phyloP scores from a whole-genome alignment of 2,797 vertebrate species.

The Cirrhinus mrigala region DNA sequence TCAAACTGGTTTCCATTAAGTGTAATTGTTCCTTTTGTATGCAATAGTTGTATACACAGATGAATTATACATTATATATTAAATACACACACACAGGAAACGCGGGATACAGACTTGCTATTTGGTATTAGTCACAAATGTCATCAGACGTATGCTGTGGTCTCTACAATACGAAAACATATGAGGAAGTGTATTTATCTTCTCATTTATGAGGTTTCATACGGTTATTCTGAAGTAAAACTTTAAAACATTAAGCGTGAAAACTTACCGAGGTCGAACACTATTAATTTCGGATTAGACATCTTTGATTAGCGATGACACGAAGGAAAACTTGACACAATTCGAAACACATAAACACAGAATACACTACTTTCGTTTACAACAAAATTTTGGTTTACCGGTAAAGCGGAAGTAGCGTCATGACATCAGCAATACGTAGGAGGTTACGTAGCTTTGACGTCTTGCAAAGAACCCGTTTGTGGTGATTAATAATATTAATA shows the following conservation, averaged over 20 bases:
- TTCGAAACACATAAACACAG: too few species aligned
- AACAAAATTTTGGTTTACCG: not conserved
- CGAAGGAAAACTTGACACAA: not conserved
- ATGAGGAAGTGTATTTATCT: not conserved
- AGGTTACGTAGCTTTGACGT: not conserved
- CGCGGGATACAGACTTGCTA: not conserved
- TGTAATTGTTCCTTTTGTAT: not conserved
- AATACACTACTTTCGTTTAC: conserved; percentile 6
- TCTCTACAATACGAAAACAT: not conserved
- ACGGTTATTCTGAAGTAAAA: not conserved
- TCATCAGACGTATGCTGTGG: too few species aligned
- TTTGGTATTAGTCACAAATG: not conserved
- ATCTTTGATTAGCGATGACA: conserved; percentile 35
- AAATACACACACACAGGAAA: not conserved
- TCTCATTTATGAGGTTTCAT: not conserved
- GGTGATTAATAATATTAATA: too few species aligned
- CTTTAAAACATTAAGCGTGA: too few species aligned
- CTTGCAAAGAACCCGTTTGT: not conserved
- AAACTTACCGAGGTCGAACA: conserved; percentile 67
- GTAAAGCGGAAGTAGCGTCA: conserved; percentile 23
- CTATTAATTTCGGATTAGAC: conserved; percentile 63
- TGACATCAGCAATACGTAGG: not conserved
- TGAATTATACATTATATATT: not conserved
- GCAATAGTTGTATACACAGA: not conserved
- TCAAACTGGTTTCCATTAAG: not conserved